Conservation (phyloP, 1,140 invertebrate species). For the Stenopsyche tienmushanensis region DNA sequence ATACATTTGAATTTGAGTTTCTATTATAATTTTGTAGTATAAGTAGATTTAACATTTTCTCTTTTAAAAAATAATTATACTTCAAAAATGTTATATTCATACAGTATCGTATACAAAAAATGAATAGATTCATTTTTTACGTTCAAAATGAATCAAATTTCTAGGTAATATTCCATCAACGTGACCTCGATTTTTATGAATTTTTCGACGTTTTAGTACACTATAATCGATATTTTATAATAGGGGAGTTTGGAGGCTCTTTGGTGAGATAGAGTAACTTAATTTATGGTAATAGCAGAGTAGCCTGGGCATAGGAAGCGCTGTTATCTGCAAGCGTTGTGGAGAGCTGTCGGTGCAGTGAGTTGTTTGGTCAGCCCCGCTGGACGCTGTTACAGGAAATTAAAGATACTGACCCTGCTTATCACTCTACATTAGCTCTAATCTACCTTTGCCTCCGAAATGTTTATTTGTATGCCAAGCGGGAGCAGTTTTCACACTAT, state of each 20-base stretch:
- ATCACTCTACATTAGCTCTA: too few relatives aligned
- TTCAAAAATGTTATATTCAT: too few relatives aligned
- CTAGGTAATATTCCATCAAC: not conserved
- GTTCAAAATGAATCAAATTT: not conserved
- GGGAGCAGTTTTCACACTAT: too few relatives aligned
- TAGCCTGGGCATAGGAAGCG: slow-evolving; percentile 15
- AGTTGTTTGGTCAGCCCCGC: slow-evolving; percentile 3
- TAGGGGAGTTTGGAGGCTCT: not conserved
- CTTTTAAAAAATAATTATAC: too few relatives aligned
- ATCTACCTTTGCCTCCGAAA: too few relatives aligned
- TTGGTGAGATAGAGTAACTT: too few relatives aligned
- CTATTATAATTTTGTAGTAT: not conserved
- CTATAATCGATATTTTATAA: not conserved
- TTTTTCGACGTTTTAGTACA: not conserved
- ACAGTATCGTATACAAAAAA: too few relatives aligned
- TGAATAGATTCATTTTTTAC: not conserved
- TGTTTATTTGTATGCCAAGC: too few relatives aligned
- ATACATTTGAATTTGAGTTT: not conserved
- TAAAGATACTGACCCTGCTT: slow-evolving; percentile 10
- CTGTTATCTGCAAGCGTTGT: slow-evolving; percentile 6
- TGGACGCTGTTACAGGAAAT: slow-evolving; percentile 14
- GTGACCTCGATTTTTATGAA: too few relatives aligned
- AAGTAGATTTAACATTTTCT: not conserved
- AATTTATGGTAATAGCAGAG: not conserved
- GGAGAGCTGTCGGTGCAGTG: not conserved